Evolutionary conservation across 1,140 invertebrate genomes (phyloP).

Genomic region (Phymorhynchus buccinoides): DNA sequence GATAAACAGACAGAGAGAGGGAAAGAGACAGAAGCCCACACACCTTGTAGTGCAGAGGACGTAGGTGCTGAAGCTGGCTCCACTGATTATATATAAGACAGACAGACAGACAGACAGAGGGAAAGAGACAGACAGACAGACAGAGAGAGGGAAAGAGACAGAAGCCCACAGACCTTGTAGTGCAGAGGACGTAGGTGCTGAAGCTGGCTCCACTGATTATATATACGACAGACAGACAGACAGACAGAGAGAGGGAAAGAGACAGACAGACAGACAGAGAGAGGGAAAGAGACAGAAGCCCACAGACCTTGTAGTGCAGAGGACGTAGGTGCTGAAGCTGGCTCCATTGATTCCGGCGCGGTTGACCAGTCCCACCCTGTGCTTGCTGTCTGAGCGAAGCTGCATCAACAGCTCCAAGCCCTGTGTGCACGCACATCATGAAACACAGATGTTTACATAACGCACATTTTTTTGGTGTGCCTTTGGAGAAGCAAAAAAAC

Average conservation of each 20-base stretch:
- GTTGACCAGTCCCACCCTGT: constrained; percentile 85
- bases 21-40: not conserved
- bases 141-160: no score
- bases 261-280: not conserved
- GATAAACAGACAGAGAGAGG: not conserved
- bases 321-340: constrained; percentile 63
- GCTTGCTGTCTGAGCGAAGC: constrained; percentile 85
- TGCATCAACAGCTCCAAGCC: constrained; percentile 89
- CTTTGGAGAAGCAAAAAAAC: no score
- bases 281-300: no score
- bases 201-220: no score
- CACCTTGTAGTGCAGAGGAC: not conserved
- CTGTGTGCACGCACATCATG: constrained; percentile 75
- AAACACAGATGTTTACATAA: not conserved
- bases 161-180: no score
- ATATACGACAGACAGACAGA: no score
- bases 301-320: constrained; percentile 60
- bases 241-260: not conserved
- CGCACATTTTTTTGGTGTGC: no score
- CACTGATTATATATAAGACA: no score
- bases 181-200: no score
- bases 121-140: not conserved
- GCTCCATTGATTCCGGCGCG: constrained; percentile 48
- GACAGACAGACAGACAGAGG: not conserved
- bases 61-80: no score